phyloP scores from a whole-genome alignment of 2,888 invertebrate genomes.

The Teinopalpus imperialis region DNA sequence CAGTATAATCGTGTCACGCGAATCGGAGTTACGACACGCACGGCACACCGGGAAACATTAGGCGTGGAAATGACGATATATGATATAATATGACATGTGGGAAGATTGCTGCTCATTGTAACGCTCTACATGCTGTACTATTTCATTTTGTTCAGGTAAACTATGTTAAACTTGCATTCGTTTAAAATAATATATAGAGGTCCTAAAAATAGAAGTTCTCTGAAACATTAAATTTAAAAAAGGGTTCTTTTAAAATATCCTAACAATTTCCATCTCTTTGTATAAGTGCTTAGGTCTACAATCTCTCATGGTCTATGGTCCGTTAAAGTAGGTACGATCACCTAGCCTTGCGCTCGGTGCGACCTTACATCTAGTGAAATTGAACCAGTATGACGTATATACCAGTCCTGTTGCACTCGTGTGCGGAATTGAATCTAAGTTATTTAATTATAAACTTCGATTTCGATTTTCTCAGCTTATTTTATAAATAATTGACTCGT shows the following conservation, averaged over 20 bases:
- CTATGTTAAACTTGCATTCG: no score
- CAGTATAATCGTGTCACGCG: slow-evolving; percentile 34
- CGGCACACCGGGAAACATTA: slow-evolving; percentile 12
- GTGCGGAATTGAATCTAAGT: slow-evolving; percentile 44
- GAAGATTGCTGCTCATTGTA: slow-evolving; percentile 4
- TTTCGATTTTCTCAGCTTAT: slow-evolving; percentile 29
- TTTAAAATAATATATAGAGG: slow-evolving; percentile 18
- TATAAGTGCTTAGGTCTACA: no score
- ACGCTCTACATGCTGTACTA: no score
- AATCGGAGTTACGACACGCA: slow-evolving; percentile 23
- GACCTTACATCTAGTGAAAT: slow-evolving; percentile 78
- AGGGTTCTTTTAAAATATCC: no score
- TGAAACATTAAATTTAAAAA: no score
- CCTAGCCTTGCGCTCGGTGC: slow-evolving; percentile 65
- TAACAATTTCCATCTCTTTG: no score
- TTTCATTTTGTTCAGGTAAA: no score
- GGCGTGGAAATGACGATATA: slow-evolving; percentile 15
- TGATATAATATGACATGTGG: slow-evolving; percentile 3
- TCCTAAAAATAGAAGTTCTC: no score
- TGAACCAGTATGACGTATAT: slow-evolving; percentile 58
- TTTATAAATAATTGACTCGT: slow-evolving; percentile 4
- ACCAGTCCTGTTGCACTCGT: slow-evolving; percentile 45
- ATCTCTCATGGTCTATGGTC: slow-evolving; percentile 27
- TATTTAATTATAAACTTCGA: slow-evolving; percentile 41
- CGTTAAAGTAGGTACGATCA: slow-evolving; percentile 47